These are phyloP conservation scores for Teinopalpus imperialis DNA, from an alignment of 2,888 invertebrate genomes.

Conservation along the genomic window DNA sequence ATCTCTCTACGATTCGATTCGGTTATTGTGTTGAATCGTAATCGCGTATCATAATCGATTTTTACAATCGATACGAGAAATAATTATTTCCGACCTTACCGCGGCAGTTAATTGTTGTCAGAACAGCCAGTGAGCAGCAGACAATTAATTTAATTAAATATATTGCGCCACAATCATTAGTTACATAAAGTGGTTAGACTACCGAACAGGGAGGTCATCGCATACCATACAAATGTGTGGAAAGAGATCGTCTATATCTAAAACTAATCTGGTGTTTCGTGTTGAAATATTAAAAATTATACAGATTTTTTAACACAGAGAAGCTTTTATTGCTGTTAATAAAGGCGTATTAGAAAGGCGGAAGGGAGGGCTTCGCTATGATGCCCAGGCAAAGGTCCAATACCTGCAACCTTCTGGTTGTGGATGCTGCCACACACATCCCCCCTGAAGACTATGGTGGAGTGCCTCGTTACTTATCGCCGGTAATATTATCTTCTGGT, in stretches of 20 bases:
- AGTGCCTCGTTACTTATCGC: too few relatives aligned
- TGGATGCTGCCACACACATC: too few relatives aligned
- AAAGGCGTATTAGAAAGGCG: too few relatives aligned
- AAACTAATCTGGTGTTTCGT: slow-evolving; percentile 18
- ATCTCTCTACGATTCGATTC: slow-evolving; percentile 63
- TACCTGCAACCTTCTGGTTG: too few relatives aligned
- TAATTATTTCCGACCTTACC: slow-evolving; percentile 73
- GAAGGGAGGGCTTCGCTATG: too few relatives aligned
- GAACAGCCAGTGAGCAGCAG: slow-evolving; percentile 45
- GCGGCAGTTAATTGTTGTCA: slow-evolving; percentile 62
- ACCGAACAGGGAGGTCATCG: slow-evolving; percentile 42
- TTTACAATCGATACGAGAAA: slow-evolving; percentile 58
- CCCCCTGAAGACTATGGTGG: too few relatives aligned
- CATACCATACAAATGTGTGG: slow-evolving; percentile 22
- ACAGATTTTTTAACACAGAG: too few relatives aligned
- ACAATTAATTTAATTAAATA: slow-evolving; percentile 66
- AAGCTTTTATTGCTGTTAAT: too few relatives aligned
- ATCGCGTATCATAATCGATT: slow-evolving; percentile 65
- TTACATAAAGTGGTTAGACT: slow-evolving; percentile 44
- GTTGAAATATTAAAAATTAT: slow-evolving; percentile 4
- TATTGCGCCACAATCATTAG: slow-evolving; percentile 40
- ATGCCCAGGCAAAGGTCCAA: too few relatives aligned
- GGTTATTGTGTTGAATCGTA: slow-evolving; percentile 62
- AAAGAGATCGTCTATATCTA: slow-evolving; percentile 28
- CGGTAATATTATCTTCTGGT: too few relatives aligned